A percentile compares a stretch with the other conserved stretches of the same genome.
phyloP scores from a whole-genome alignment of 1,140 invertebrate species.

The Bacillus rossius region DNA sequence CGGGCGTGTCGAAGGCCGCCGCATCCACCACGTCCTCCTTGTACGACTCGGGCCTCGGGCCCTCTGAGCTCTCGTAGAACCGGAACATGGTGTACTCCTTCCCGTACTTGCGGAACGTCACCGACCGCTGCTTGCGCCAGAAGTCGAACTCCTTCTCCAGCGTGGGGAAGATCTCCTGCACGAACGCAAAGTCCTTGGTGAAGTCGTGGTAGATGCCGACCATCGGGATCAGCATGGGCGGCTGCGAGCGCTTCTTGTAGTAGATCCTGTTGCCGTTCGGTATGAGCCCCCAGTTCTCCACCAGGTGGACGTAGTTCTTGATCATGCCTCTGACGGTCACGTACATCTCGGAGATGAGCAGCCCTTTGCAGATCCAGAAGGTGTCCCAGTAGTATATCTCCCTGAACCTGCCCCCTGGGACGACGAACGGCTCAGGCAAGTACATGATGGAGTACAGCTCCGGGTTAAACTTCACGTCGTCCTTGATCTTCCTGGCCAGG shows the following conservation, averaged over 20 bases:
- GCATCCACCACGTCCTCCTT: slow-evolving; percentile 51
- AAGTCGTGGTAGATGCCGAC: slow-evolving; percentile 69
- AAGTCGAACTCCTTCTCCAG: slow-evolving; percentile 77
- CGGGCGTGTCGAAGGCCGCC: slow-evolving; percentile 32
- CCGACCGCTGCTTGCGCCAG: slow-evolving; percentile 69
- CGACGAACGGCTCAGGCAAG: slow-evolving; percentile 71
- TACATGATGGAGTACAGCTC: slow-evolving; percentile 68
- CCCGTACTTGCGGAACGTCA: slow-evolving; percentile 55
- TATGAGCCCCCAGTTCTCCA: slow-evolving; percentile 60
- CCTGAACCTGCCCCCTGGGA: slow-evolving; percentile 83
- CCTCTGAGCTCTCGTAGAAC: slow-evolving; percentile 63
- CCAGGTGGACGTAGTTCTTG: slow-evolving; percentile 63
- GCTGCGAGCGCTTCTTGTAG: slow-evolving; percentile 71
- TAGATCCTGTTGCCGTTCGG: slow-evolving; percentile 76
- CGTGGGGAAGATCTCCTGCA: slow-evolving; percentile 57
- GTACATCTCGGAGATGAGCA: slow-evolving; percentile 68
- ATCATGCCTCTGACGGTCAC: slow-evolving; percentile 70
- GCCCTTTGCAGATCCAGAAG: slow-evolving; percentile 78
- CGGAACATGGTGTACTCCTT: slow-evolving; percentile 57
- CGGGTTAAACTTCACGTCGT: slow-evolving; percentile 54
- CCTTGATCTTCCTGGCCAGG: slow-evolving; percentile 59
- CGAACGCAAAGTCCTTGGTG: slow-evolving; percentile 65
- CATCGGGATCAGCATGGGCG: slow-evolving; percentile 74
- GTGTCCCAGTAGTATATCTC: slow-evolving; percentile 90
- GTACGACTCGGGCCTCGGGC: slow-evolving; percentile 86